Conservation (phyloP, 2,113 vertebrate genomes). For the Epinephelus fuscoguttatus region DNA sequence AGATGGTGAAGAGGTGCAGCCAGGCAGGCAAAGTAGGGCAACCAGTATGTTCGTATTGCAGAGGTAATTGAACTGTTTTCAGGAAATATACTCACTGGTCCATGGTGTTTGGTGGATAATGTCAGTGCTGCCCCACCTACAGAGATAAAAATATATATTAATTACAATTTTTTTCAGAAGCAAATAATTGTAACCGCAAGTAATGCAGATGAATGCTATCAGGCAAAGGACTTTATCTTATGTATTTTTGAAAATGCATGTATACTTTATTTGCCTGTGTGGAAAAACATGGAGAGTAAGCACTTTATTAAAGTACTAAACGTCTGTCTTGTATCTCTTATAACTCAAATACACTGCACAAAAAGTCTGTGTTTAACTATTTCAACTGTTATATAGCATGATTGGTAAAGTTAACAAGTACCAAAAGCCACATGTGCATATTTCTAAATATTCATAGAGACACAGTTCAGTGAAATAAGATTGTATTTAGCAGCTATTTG, state of each 20-base stretch:
- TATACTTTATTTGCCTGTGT: no score
- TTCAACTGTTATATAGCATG: neutral
- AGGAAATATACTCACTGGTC: constrained; percentile 79
- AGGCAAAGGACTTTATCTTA: neutral
- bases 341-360: neutral
- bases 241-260: neutral
- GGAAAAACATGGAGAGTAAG: no score
- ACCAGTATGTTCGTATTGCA: neutral
- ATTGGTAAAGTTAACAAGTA: neutral
- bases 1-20: neutral
- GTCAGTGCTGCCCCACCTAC: constrained; percentile 43
- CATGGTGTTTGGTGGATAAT: constrained; percentile 67
- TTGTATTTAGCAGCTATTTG: neutral
- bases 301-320: neutral
- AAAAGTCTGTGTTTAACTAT: neutral
- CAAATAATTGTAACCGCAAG: neutral
- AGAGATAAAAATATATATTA: constrained; percentile 10
- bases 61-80: neutral
- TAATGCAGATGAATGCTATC: neutral
- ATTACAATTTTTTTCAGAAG: neutral
- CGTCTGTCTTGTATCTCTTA: neutral
- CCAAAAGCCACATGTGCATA: neutral
- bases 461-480: neutral
- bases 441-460: neutral
- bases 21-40: neutral